Evolutionary conservation across 2,113 vertebrate species (phyloP).

Genomic region (Rousettus leschenaultii): DNA sequence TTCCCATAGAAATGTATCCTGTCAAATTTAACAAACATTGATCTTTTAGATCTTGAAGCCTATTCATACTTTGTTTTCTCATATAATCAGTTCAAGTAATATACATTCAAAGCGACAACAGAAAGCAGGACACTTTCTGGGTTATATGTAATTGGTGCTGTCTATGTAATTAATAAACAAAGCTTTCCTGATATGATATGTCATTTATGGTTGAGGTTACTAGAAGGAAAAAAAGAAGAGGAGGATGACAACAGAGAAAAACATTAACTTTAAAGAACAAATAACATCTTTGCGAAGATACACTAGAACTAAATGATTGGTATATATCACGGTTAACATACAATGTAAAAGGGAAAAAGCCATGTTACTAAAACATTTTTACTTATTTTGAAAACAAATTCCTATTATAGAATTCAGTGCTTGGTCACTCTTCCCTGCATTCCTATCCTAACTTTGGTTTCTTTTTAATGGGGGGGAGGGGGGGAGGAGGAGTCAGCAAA

Average conservation of each 20-base stretch:
- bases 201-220: slow-evolving; percentile 47
- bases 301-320: background rate
- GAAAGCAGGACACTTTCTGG: background rate
- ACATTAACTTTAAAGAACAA: slow-evolving; percentile 65
- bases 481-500: slow-evolving; percentile 87
- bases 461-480: slow-evolving; percentile 81
- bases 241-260: background rate
- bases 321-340: slow-evolving; percentile 41
- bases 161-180: slow-evolving; percentile 59
- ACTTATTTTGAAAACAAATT: slow-evolving; percentile 54
- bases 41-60: slow-evolving; percentile 46
- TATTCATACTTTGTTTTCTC: slow-evolving; percentile 46
- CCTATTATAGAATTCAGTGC: slow-evolving; percentile 85
- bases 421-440: slow-evolving; percentile 84
- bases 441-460: slow-evolving; percentile 81
- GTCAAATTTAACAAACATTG: slow-evolving; percentile 29
- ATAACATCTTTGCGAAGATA: slow-evolving; percentile 4
- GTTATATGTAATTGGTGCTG: background rate
- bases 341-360: slow-evolving; percentile 58
- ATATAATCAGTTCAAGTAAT: slow-evolving; percentile 49
- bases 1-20: background rate
- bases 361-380: slow-evolving; percentile 39
- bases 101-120: slow-evolving; percentile 62
- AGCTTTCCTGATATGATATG: slow-evolving; percentile 56
- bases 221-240: background rate